These are phyloP conservation scores for Pammene fasciana DNA, from an alignment of 2,888 invertebrate species.

Conservation along the genomic window DNA sequence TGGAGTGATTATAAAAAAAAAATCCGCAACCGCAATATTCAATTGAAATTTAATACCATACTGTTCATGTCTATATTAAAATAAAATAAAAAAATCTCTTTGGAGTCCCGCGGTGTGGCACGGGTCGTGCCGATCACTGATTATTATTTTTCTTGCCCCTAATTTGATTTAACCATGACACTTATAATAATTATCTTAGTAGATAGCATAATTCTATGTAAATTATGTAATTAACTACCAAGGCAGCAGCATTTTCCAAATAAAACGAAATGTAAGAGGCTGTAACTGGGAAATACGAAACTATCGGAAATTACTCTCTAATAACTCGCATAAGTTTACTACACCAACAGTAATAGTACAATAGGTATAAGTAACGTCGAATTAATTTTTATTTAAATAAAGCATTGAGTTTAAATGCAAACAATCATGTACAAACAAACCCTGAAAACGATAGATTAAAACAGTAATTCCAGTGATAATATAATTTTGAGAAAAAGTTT, in stretches of 20 bases:
- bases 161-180: slow-evolving; percentile 28
- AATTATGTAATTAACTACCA: not conserved
- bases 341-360: no score
- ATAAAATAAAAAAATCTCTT: no score
- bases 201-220: slow-evolving; percentile 6
- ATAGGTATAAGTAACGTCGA: no score
- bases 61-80: no score
- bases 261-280: slow-evolving; percentile 25
- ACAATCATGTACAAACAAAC: not conserved
- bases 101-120: no score
- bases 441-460: not conserved
- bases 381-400: no score
- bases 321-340: no score
- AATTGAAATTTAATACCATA: no score
- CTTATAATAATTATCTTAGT: slow-evolving; percentile 7
- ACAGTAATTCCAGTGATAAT: not conserved
- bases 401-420: no score
- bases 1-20: no score
- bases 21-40: no score
- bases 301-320: not conserved
- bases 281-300: slow-evolving; percentile 11
- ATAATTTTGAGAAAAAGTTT: not conserved
- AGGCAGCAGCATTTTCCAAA: slow-evolving; percentile 19
- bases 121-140: no score
- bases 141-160: slow-evolving; percentile 26